Evolutionary conservation across 1,140 invertebrate genomes (phyloP).

Genomic region (Pogonomyrmex barbatus): DNA sequence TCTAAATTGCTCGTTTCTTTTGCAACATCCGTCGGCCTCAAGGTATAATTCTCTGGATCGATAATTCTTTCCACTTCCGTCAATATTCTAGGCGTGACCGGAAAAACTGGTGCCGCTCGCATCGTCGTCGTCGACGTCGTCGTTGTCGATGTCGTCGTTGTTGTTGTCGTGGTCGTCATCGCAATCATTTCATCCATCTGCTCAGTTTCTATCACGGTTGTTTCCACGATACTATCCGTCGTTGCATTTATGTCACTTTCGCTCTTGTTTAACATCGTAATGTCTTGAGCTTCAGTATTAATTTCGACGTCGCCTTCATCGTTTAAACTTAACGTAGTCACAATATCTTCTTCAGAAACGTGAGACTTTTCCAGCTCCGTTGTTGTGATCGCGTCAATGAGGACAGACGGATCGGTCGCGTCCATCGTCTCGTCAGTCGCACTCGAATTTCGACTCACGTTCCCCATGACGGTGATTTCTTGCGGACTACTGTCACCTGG

Average conservation of each 20-base stretch:
- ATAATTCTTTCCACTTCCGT: constrained; percentile 38
- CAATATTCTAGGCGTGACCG: constrained; percentile 78
- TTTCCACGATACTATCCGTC: constrained; percentile 36
- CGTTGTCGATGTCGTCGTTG: constrained; percentile 27
- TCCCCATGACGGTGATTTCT: background rate
- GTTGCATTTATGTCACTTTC: constrained; percentile 64
- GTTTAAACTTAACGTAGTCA: constrained; percentile 34
- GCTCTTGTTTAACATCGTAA: constrained; percentile 59
- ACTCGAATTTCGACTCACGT: background rate
- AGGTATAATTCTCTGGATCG: constrained; percentile 45
- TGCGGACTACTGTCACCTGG: constrained; percentile 10
- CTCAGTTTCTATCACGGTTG: constrained; percentile 66
- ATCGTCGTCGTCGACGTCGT: constrained; percentile 42
- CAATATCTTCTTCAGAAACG: background rate
- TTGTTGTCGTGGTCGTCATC: constrained; percentile 42
- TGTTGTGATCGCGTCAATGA: constrained; percentile 38
- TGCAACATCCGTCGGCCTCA: background rate
- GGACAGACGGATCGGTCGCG: constrained; percentile 8
- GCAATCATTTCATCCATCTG: constrained; percentile 34
- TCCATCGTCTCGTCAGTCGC: constrained; percentile 9
- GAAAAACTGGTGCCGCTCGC: constrained; percentile 66
- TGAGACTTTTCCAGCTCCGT: constrained; percentile 6
- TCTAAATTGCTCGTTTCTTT: constrained; percentile 67
- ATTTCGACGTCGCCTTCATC: constrained; percentile 51
- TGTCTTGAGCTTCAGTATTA: constrained; percentile 40